These are phyloP conservation scores for Wiebesia pumilae DNA, from an alignment of 1,140 invertebrate species.

Conservation along the genomic window DNA sequence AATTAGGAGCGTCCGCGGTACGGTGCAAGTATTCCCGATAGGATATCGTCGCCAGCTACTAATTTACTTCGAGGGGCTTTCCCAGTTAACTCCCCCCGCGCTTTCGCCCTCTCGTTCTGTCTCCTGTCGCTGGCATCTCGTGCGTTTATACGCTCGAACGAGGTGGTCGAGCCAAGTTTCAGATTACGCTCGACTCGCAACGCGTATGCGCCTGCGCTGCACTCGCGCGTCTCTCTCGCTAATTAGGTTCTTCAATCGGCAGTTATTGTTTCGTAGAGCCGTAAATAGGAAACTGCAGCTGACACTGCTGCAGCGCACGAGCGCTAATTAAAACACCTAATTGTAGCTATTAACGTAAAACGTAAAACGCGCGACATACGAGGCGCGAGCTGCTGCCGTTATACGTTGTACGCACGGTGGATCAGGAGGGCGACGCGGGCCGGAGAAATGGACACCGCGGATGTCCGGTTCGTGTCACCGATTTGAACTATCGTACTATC, in stretches of 20 bases:
- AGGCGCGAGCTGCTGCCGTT: not conserved
- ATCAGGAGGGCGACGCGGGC: not conserved
- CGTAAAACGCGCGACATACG: slow-evolving; percentile 64
- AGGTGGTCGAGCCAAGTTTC: slow-evolving; percentile 12
- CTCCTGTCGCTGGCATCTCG: slow-evolving; percentile 35
- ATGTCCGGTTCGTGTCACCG: not conserved
- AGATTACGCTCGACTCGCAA: slow-evolving; percentile 3
- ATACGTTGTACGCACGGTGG: not conserved
- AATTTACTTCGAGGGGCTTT: slow-evolving; percentile 59
- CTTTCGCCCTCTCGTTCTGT: not conserved
- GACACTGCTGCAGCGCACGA: slow-evolving; percentile 61
- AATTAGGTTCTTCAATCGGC: slow-evolving; percentile 74
- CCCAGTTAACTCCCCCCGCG: too few relatives aligned
- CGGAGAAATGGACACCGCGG: not conserved
- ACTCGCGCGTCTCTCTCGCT: slow-evolving; percentile 56
- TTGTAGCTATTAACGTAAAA: slow-evolving; percentile 74
- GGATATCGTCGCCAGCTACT: slow-evolving; percentile 60
- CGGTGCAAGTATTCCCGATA: slow-evolving; percentile 32
- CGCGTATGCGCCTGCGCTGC: slow-evolving; percentile 12
- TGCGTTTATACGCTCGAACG: not conserved
- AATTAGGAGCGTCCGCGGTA: slow-evolving; percentile 22
- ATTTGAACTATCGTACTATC: slow-evolving; percentile 25
- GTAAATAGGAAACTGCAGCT: slow-evolving; percentile 67
- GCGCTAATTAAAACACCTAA: slow-evolving; percentile 75
- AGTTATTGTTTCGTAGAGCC: slow-evolving; percentile 72